Evolutionary conservation across 2,113 vertebrate genomes (phyloP).

Genomic region (Smithornis capensis): DNA sequence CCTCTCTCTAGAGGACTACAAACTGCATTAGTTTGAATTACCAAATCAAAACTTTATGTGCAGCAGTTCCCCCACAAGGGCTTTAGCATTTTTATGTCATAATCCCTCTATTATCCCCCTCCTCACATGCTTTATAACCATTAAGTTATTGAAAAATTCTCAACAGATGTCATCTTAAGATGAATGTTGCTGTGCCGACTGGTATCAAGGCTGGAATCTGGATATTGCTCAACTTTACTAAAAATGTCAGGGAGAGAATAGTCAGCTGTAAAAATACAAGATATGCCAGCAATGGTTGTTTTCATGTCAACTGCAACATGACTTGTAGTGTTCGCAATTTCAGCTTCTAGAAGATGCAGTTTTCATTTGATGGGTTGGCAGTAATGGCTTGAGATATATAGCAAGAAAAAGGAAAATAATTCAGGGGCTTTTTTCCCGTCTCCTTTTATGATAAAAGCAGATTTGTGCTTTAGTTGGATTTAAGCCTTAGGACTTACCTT

Average conservation of each 20-base stretch:
- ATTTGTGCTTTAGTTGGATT: slow-evolving; percentile 40
- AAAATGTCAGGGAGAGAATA: slow-evolving; percentile 77
- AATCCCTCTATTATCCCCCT: slow-evolving; percentile 76
- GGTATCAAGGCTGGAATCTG: slow-evolving; percentile 84
- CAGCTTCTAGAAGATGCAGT: slow-evolving; percentile 36
- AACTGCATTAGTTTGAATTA: slow-evolving; percentile 84
- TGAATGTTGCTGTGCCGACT: slow-evolving; percentile 81
- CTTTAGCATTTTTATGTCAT: slow-evolving; percentile 88
- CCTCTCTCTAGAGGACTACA: slow-evolving; percentile 82
- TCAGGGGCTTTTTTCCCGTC: not conserved
- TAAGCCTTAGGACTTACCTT: slow-evolving; percentile 5
- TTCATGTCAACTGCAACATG: slow-evolving; percentile 70
- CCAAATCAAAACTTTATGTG: slow-evolving; percentile 81
- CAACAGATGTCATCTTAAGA: slow-evolving; percentile 89
- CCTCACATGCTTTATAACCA: slow-evolving; percentile 78
- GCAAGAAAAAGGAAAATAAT: slow-evolving; percentile 14
- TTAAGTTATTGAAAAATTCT: slow-evolving; percentile 87
- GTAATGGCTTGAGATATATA: not conserved
- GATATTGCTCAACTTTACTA: slow-evolving; percentile 76
- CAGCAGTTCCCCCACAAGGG: slow-evolving; percentile 73
- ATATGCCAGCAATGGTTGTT: slow-evolving; percentile 71
- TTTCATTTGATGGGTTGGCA: slow-evolving; percentile 43
- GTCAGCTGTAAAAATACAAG: slow-evolving; percentile 82
- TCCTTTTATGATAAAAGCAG: slow-evolving; percentile 39
- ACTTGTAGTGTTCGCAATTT: slow-evolving; percentile 53